Evolutionary conservation across 2,888 invertebrate genomes (phyloP), one percentile per base, ranked within the genome.

Genomic region (Himalopsyche japonica): DNA sequence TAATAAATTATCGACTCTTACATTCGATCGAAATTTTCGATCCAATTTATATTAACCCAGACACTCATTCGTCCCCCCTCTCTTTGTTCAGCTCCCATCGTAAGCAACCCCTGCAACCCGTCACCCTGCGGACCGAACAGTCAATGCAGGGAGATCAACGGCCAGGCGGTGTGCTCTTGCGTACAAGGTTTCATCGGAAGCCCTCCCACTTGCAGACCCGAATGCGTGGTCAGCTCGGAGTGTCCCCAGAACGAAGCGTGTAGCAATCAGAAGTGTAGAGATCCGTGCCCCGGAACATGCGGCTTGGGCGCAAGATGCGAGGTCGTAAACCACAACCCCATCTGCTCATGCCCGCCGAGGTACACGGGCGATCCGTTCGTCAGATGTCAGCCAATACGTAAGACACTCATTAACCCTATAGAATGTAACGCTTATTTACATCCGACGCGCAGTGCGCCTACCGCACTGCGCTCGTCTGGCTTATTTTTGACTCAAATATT

Each of bases 251-350:
- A 95, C 88, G 92, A 93, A 89, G 95, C 96, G 1, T 96, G 96
- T 88, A 94, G 94, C 84, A 95, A 95, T 89, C 94, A 95, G 87
- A 95, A 95, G 90, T 97, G 97, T 89, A 93, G 93, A 84, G 94
- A 96, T 89, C 96, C 96, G 18, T 97, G 97, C 88, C 93, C 94
- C 20, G 96, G 95, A 43, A 92, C 95, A 24, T 97, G 96, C 89
- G 96, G 96, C 34, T 32, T 32, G 32, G 32, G 32, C 32, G 32
- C 32, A 32, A 32, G 32, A 6, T 32, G 32, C 32, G 93, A 94
- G 88, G 95, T 95, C 24, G 93, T 95, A 4, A 96, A 95, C 89
- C 97, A 97, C 89, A 95, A 94, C 89, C 96, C 96, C 0, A 95
- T 95, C 88, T 97, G 97, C 89, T 94, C 94, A 85, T 97, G 97